Evolutionary conservation across 1,140 invertebrate species (phyloP).

Genomic region (Parapsyche elsis): DNA sequence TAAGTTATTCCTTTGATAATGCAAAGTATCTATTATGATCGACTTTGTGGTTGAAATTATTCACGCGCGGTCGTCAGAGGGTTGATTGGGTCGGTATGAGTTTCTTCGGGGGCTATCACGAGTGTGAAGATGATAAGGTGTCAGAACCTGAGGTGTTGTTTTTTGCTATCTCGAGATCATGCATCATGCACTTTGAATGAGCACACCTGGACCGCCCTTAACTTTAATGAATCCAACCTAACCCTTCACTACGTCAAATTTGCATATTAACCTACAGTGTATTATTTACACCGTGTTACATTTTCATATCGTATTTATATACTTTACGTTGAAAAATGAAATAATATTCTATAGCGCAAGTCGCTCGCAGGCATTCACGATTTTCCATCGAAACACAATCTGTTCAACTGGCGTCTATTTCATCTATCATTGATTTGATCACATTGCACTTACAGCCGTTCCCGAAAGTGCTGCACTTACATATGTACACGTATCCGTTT

Average conservation of each 20-base stretch:
- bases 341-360: neutral
- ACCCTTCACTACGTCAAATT: neutral
- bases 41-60: no score
- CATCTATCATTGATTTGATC: neutral
- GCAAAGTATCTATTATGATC: no score
- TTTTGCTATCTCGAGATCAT: slow-evolving; percentile 3
- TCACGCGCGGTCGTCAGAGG: neutral
- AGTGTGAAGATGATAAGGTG: slow-evolving; percentile 33
- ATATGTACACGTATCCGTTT: no score
- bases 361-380: neutral
- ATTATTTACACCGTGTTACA: neutral
- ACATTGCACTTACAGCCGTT: neutral
- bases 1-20: no score
- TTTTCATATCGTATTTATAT: no score
- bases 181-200: slow-evolving; percentile 1
- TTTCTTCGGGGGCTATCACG: slow-evolving; percentile 27
- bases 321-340: no score
- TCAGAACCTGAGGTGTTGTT: slow-evolving; percentile 27
- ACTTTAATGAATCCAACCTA: neutral
- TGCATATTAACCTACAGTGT: neutral
- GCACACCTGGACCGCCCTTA: neutral
- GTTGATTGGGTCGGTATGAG: neutral
- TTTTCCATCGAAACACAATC: neutral
- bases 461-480: no score
- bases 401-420: neutral